Conservation (phyloP, 2,888 invertebrate species). For the Leucophenga montana region DNA sequence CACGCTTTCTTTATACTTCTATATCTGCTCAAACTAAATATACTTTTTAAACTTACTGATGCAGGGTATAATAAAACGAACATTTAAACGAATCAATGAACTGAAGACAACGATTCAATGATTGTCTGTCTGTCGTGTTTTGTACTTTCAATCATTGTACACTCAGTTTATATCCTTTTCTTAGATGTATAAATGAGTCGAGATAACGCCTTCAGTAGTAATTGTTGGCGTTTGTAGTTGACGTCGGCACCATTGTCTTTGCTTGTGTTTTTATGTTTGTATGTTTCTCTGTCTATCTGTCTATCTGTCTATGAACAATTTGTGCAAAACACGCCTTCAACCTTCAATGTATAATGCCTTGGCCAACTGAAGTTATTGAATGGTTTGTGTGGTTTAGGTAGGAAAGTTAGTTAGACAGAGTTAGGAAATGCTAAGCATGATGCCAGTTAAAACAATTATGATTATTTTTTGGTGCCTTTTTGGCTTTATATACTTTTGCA, state of each 20-base stretch:
- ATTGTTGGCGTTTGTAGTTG: not conserved
- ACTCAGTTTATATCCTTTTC: conserved; percentile 13
- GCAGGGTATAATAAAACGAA: too few relatives aligned
- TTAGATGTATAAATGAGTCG: too few relatives aligned
- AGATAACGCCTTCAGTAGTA: not conserved
- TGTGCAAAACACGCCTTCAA: not conserved
- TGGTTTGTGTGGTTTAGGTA: not conserved
- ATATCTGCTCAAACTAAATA: too few relatives aligned
- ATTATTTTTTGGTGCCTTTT: conserved; percentile 62
- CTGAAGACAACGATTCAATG: too few relatives aligned
- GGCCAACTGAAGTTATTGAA: too few relatives aligned
- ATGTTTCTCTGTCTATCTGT: too few relatives aligned
- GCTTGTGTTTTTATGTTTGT: not conserved
- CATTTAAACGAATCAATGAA: too few relatives aligned
- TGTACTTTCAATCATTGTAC: not conserved
- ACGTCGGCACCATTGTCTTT: not conserved
- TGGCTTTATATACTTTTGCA: too few relatives aligned
- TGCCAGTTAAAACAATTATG: conserved; percentile 49
- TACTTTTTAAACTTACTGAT: too few relatives aligned
- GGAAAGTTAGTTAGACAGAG: not conserved
- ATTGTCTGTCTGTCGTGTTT: not conserved
- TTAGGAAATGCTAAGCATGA: too few relatives aligned
- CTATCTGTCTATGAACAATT: not conserved
- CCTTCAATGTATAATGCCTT: not conserved
- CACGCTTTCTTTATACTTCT: too few relatives aligned